A percentile compares a stretch with the other conserved stretches of the same genome.
Evolutionary conservation across 2,888 invertebrate species (phyloP).

Genomic region (Drosophila monieri): DNA sequence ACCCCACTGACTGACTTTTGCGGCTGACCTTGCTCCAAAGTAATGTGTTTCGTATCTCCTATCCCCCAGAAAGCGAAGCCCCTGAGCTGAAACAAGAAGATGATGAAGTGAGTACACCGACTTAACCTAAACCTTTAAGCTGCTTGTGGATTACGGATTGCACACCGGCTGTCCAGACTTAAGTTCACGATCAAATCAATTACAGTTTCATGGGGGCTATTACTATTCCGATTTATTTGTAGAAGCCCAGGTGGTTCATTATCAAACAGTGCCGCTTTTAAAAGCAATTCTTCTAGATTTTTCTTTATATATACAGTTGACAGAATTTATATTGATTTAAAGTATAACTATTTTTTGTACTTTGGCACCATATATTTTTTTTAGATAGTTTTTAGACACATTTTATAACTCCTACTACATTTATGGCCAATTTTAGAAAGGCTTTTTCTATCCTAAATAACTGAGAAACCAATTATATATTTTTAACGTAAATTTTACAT

Average conservation of each 20-base stretch:
- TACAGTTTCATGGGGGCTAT: slow-evolving; percentile 22
- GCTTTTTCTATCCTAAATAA: too few species aligned
- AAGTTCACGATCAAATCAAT: slow-evolving; percentile 76
- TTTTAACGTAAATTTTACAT: too few species aligned
- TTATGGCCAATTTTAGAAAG: too few species aligned
- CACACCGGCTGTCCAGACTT: slow-evolving; percentile 48
- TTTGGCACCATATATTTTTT: background rate
- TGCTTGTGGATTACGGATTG: slow-evolving; percentile 33
- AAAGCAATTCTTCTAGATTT: slow-evolving; percentile 20
- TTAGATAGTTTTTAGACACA: too few species aligned
- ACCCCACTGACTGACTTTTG: slow-evolving; percentile 51
- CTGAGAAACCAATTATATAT: too few species aligned
- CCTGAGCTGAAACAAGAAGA: slow-evolving; percentile 16
- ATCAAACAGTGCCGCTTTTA: slow-evolving; percentile 30
- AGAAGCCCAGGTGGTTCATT: slow-evolving; percentile 27
- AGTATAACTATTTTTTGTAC: background rate
- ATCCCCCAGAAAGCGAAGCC: slow-evolving; percentile 44
- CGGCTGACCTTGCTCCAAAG: slow-evolving; percentile 55
- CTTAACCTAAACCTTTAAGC: slow-evolving; percentile 31
- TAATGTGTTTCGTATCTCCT: slow-evolving; percentile 28
- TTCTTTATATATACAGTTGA: slow-evolving; percentile 23
- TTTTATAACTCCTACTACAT: too few species aligned
- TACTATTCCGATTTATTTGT: slow-evolving; percentile 37
- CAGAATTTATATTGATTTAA: background rate
- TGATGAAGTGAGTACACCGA: slow-evolving; percentile 56